Evolutionary conservation across 2,888 invertebrate genomes (phyloP), one percentile per base, ranked within the genome.

Genomic region (Hirtodrosophila duncani): DNA sequence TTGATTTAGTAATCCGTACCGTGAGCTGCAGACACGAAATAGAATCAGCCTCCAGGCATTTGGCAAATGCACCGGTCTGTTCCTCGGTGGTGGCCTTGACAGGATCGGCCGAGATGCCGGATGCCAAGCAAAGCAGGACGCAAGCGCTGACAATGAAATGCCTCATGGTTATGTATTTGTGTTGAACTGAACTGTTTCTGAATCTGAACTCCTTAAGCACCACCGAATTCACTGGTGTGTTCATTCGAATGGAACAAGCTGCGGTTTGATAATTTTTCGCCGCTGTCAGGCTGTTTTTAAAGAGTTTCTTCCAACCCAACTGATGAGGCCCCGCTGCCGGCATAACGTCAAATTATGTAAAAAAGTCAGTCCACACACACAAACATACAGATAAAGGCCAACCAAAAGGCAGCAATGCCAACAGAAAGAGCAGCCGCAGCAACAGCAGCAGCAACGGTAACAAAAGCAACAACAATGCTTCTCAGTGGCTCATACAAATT

Each of bases 11-110:
- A 77, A 82, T 83, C 80, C 87, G 84, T 86, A 88, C 88, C 87
- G 88, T 88, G 74, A 89, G 87, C 85, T 91, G 91, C 55, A 91
- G 85, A 86, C 91, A 91, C 66, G 90, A 89, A 62, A 91, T 91
- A 50, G 91, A 91, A 86, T 91, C 91, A 80, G 88, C 88, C 66
- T 88, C 86, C 60, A 91, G 86, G 78, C 91, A 91, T 67, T 89
- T 88, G 70, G 89, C 87, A 69, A 90, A 85, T 64, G 70, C 86
- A 60, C 88, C 85, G 38, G 83, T 52, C 61, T 77, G 72, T 50
- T 75, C 74, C 6, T 69, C 66, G 53, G 11, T 49, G 49, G 67
- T 56, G 21, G 63, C 78, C 74, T 83, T 77, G 53, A 68, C 72
- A 63, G 82, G 81, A 79, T 84, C 83, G 67, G 82, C 84, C 38